Conservation (phyloP, 2,113 vertebrate genomes). For the Bagarius yarrelli region DNA sequence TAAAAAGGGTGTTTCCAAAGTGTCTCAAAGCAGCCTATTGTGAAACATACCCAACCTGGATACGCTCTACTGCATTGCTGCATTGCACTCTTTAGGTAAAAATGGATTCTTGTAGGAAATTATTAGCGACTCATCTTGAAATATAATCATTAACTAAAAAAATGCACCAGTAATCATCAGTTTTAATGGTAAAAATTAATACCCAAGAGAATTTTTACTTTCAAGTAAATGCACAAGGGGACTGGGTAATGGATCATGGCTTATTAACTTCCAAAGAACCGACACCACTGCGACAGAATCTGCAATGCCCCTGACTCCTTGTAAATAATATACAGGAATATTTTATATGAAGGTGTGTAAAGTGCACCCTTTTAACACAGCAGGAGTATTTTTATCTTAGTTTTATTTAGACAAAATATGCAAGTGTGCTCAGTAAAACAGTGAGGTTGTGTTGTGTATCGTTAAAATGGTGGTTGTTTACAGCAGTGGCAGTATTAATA, state of each 20-base stretch:
- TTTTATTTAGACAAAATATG: slow-evolving; percentile 4
- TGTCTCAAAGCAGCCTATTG: no score
- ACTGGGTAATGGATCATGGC: not conserved
- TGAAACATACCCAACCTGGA: not conserved
- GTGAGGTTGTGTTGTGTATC: not conserved
- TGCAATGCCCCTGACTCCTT: not conserved
- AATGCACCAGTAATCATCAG: not conserved
- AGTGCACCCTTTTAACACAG: not conserved
- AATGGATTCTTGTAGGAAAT: not conserved
- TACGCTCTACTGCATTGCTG: not conserved
- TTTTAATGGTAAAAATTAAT: not conserved
- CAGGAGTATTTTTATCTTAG: not conserved
- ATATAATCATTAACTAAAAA: not conserved
- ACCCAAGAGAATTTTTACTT: not conserved
- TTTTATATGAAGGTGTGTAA: not conserved
- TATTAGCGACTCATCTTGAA: not conserved
- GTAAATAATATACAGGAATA: not conserved
- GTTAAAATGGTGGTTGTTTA: not conserved
- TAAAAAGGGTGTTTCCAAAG: no score
- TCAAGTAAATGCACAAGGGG: not conserved
- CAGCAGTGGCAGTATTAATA: not conserved
- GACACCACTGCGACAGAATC: not conserved
- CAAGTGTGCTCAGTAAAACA: not conserved
- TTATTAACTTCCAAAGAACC: not conserved
- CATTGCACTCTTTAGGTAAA: not conserved